Conservation (phyloP, 2,113 vertebrate genomes). For the Dissostichus mawsoni region DNA sequence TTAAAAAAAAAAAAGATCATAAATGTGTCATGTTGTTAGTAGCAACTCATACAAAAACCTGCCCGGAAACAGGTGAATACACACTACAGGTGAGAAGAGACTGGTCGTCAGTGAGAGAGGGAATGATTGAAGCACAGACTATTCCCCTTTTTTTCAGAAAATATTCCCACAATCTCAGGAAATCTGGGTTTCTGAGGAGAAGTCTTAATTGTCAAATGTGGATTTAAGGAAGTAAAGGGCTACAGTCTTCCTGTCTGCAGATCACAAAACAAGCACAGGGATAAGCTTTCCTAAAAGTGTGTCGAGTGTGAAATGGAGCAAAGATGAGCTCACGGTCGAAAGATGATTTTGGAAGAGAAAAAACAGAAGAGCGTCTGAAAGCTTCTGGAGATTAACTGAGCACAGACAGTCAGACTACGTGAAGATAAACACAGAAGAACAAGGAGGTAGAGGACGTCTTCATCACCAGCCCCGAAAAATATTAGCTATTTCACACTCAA, state of each 20-base stretch:
- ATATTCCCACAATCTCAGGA: slow-evolving; percentile 42
- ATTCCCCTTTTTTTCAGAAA: slow-evolving; percentile 32
- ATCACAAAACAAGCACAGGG: slow-evolving; percentile 27
- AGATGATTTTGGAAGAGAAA: not conserved
- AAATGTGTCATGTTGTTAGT: slow-evolving; percentile 88
- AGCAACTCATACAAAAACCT: slow-evolving; percentile 80
- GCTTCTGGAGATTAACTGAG: slow-evolving; percentile 43
- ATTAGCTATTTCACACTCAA: slow-evolving; percentile 41
- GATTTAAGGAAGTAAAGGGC: slow-evolving; percentile 22
- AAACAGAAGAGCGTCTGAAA: not conserved
- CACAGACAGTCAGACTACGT: slow-evolving; percentile 36
- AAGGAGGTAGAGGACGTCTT: slow-evolving; percentile 76
- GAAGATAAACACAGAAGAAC: slow-evolving; percentile 54
- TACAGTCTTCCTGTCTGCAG: slow-evolving; percentile 26
- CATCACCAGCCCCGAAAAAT: slow-evolving; percentile 54
- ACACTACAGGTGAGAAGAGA: slow-evolving; percentile 69
- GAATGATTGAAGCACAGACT: slow-evolving; percentile 39
- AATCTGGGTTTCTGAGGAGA: slow-evolving; percentile 10
- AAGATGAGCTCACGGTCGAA: slow-evolving; percentile 37
- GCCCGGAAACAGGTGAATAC: slow-evolving; percentile 72
- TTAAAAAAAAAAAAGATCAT: slow-evolving; percentile 71
- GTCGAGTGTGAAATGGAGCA: slow-evolving; percentile 13
- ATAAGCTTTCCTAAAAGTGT: slow-evolving; percentile 41
- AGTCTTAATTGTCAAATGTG: slow-evolving; percentile 41
- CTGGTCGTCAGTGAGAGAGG: slow-evolving; percentile 37